Base-by-base conservation (phyloP, 2,113 vertebrate genomes). In the Lepisosteus oculatus region DNA sequence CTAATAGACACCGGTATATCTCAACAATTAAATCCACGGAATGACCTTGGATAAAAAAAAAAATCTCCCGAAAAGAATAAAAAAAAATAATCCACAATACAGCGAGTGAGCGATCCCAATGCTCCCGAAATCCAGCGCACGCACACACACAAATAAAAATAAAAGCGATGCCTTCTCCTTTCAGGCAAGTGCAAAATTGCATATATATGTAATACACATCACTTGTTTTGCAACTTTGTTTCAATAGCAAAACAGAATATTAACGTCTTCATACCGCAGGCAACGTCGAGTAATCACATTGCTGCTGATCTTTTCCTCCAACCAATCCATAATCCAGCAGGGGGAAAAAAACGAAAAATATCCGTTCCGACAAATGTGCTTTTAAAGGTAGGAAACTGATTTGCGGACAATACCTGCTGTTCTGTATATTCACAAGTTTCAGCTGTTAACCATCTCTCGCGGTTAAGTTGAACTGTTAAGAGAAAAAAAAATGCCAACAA, bases 151-250 rank as follows among this genome's bases (percentile, higher is more conserved):
- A 29, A 29, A 29, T 29, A 29, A 29, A 29, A 67, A 65, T 68
- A 62, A 5, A 76, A 81, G 85, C 85, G 88, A 89, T 81, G 85
- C 82, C 80, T 74, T 72, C 8, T 85, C 79, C 75, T 80, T 77
- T 8, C 72, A 87, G 81, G 86, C 85, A 89, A 85, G 81, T 89
- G 88, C 88, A 88, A 87, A 88, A 86, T 82, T 73, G 79, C 62
- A 8, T 75, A 81, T 43, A 74, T 84, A 81, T 74, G 5, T 72
- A 79, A 83, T 85, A 79, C 77, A 77, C 79, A 73, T 74, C 84
- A 78, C 78, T 73, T 81, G 86, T 87, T 77, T 79, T 70, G 88
- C 68, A 94, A 94, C 93, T 94, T 93, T 91, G 85, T 91, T 82
- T 89, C 87, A 75, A 79, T 67, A 79, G 77, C 72, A 80, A 77